These are phyloP conservation scores for Drosophila setifemur DNA, from an alignment of 1,140 invertebrate species.

Conservation along the genomic window DNA sequence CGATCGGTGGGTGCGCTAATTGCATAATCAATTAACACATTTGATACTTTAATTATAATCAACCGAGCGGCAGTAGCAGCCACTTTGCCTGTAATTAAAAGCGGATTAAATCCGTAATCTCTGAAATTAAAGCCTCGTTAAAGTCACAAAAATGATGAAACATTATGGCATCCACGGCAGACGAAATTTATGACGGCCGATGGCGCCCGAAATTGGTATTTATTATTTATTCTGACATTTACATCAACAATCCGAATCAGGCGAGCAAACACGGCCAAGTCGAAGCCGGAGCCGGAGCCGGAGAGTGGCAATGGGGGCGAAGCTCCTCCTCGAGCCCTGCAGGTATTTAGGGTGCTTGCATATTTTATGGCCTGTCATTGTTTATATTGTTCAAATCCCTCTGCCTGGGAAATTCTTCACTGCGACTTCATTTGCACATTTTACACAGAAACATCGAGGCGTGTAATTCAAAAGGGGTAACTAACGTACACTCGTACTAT, in stretches of 20 bases:
- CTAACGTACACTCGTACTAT: too few relatives aligned
- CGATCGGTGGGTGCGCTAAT: slow-evolving; percentile 50
- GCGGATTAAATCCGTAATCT: slow-evolving; percentile 64
- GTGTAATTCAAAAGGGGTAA: slow-evolving; percentile 62
- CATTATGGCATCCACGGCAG: slow-evolving; percentile 3
- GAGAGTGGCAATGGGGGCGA: slow-evolving; percentile 15
- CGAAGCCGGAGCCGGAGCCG: not conserved
- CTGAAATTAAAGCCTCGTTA: slow-evolving; percentile 61
- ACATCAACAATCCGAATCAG: slow-evolving; percentile 66
- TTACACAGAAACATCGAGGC: slow-evolving; percentile 67
- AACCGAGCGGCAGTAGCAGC: not conserved
- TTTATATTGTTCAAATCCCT: slow-evolving; percentile 53
- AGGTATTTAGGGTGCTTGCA: slow-evolving; percentile 57
- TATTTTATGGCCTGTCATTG: slow-evolving; percentile 75
- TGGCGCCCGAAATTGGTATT: slow-evolving; percentile 45
- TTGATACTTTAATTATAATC: slow-evolving; percentile 55
- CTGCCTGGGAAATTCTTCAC: too few relatives aligned
- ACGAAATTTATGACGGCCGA: slow-evolving; percentile 13
- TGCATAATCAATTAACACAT: slow-evolving; percentile 68
- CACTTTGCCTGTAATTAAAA: slow-evolving; percentile 44
- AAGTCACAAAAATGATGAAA: slow-evolving; percentile 19
- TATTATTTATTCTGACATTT: slow-evolving; percentile 77
- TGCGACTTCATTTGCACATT: slow-evolving; percentile 76
- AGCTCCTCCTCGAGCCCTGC: slow-evolving; percentile 17
- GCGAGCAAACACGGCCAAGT: slow-evolving; percentile 31